phyloP scores from a whole-genome alignment of 2,113 vertebrate genomes.

The Periophthalmus modestus region DNA sequence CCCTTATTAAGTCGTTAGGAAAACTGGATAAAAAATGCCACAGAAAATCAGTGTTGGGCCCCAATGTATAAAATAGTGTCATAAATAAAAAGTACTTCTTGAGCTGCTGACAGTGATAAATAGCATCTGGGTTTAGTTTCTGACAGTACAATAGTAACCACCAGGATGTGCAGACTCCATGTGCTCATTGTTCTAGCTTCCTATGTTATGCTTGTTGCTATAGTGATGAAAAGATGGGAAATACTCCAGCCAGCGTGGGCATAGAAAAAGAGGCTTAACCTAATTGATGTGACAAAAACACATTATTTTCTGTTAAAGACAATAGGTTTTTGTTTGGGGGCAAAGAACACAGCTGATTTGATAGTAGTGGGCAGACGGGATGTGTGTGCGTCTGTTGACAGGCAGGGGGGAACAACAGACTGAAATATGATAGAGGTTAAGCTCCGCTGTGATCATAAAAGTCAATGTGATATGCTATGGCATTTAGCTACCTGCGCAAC shows the following conservation, averaged over 20 bases:
- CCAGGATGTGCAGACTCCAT: constrained; percentile 62
- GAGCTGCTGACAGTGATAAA: neutral
- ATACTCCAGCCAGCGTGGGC: constrained; percentile 26
- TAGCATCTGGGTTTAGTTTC: constrained; percentile 18
- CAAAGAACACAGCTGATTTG: neutral
- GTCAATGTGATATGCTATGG: neutral
- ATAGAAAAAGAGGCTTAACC: constrained; percentile 14
- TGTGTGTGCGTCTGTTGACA: neutral
- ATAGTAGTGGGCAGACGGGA: neutral
- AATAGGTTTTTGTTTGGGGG: constrained; percentile 1
- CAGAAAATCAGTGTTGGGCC: neutral
- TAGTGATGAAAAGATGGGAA: constrained; percentile 58
- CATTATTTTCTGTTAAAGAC: constrained; percentile 18
- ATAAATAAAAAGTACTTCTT: neutral
- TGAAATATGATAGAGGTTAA: neutral
- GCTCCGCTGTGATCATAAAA: neutral
- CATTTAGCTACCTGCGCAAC: neutral
- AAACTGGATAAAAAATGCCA: neutral
- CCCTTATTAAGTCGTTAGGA: neutral
- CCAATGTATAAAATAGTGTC: neutral
- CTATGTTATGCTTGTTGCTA: constrained; percentile 66
- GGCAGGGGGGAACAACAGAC: neutral
- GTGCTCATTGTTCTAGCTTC: constrained; percentile 68
- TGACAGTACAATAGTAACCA: constrained; percentile 51
- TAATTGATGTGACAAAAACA: constrained; percentile 28